Evolutionary conservation across 2,888 invertebrate species (phyloP).

Genomic region (Eupithecia vulgata): DNA sequence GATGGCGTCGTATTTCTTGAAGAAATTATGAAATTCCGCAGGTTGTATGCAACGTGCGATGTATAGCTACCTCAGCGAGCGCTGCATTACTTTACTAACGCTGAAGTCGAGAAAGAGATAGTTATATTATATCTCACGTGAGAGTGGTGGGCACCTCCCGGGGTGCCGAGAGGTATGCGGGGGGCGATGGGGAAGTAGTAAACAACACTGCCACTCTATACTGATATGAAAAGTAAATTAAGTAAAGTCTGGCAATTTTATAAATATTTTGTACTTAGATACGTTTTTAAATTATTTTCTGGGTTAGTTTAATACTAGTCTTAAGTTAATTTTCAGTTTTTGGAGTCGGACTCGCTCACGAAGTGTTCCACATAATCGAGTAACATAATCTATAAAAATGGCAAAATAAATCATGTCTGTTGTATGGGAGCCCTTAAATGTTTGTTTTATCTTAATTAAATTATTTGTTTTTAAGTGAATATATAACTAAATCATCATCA

Average conservation of each 20-base stretch:
- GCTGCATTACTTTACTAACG: background rate
- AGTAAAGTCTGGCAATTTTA: too few relatives aligned
- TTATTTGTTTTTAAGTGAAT: too few relatives aligned
- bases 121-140: background rate
- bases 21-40: slow-evolving; percentile 7
- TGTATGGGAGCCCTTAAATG: too few relatives aligned
- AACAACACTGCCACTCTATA: background rate
- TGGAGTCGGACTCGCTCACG: too few relatives aligned
- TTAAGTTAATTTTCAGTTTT: too few relatives aligned
- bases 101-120: background rate
- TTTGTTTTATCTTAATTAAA: too few relatives aligned
- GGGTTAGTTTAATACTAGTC: too few relatives aligned
- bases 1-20: background rate
- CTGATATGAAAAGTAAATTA: background rate
- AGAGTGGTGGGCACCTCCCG: background rate
- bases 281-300: too few relatives aligned
- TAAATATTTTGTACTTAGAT: background rate
- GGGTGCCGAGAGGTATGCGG: background rate
- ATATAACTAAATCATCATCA: too few relatives aligned
- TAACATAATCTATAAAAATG: too few relatives aligned
- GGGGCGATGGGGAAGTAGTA: background rate
- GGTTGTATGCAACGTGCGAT: background rate
- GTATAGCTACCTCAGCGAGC: background rate
- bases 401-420: too few relatives aligned
- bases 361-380: too few relatives aligned